phyloP scores from a whole-genome alignment of 1,140 invertebrate species.

The Ridgeia piscesae region DNA sequence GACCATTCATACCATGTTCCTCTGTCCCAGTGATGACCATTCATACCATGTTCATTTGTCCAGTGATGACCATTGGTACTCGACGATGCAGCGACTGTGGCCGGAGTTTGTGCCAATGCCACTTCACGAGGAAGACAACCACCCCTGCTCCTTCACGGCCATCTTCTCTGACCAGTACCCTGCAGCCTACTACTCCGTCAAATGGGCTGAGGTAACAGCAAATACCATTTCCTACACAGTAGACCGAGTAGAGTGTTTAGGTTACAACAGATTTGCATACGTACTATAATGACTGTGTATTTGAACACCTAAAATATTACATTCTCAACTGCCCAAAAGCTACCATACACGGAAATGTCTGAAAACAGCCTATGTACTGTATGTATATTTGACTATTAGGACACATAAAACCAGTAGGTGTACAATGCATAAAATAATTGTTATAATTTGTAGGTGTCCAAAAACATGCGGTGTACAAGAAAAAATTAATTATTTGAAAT shows the following conservation, averaged over 20 bases:
- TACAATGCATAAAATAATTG: too few relatives aligned
- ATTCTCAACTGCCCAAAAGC: too few relatives aligned
- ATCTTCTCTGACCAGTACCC: conserved; percentile 56
- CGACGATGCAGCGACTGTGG: conserved; percentile 76
- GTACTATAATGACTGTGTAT: too few relatives aligned
- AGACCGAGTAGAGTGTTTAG: not conserved
- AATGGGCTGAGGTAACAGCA: conserved; percentile 56
- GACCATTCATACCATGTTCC: too few relatives aligned
- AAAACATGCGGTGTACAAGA: too few relatives aligned
- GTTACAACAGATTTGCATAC: not conserved
- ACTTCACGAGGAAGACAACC: conserved; percentile 74
- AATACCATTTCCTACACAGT: not conserved
- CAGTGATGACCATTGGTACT: conserved; percentile 74
- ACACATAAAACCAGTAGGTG: too few relatives aligned
- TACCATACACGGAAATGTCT: too few relatives aligned
- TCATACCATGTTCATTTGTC: conserved; percentile 28
- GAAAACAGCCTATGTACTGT: too few relatives aligned
- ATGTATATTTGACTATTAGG: too few relatives aligned
- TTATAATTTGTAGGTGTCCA: too few relatives aligned
- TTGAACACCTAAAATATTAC: too few relatives aligned
- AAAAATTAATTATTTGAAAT: too few relatives aligned
- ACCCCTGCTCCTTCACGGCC: conserved; percentile 74
- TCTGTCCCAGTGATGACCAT: conserved; percentile 1
- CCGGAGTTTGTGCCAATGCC: conserved; percentile 73
- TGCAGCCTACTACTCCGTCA: conserved; percentile 58